These are phyloP conservation scores for Lepidocolaptes lacrymiger DNA, from an alignment of 2,797 vertebrate species.

Conservation along the genomic window DNA sequence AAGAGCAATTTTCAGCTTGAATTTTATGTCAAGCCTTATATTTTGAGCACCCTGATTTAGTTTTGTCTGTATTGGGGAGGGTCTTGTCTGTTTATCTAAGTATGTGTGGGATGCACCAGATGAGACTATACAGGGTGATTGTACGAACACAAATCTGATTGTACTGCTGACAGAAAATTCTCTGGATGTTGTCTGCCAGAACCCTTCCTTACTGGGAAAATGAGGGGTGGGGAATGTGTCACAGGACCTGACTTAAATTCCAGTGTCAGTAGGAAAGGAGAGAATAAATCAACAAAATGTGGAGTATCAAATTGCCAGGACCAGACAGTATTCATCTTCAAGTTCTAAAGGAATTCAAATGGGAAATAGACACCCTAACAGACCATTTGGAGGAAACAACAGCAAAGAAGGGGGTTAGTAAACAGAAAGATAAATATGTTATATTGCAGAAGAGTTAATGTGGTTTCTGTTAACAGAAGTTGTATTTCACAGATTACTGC, in stretches of 20 bases:
- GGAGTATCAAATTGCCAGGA: background rate
- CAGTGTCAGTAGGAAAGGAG: background rate
- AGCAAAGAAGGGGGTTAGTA: background rate
- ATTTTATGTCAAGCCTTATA: background rate
- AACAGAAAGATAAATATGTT: conserved; percentile 17
- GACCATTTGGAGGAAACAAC: background rate
- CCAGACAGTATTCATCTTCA: background rate
- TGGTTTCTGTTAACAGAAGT: conserved; percentile 27
- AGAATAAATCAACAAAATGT: background rate
- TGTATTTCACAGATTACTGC: background rate
- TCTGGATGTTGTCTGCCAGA: conserved; percentile 13
- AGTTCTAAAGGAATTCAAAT: background rate
- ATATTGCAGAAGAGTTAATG: conserved; percentile 1
- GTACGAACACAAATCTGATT: background rate
- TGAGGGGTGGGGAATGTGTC: background rate
- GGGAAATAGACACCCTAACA: background rate
- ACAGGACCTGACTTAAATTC: background rate
- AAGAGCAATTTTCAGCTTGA: background rate
- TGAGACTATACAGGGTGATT: background rate
- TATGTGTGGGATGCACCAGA: background rate
- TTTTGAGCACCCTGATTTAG: background rate
- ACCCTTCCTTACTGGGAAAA: background rate
- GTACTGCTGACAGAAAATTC: conserved; percentile 1
- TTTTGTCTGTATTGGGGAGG: background rate
- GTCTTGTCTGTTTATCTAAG: conserved; percentile 2